Evolutionary conservation across 2,888 invertebrate species (phyloP), one percentile per base, ranked within the genome.

Genomic region (Crepidodera aurea): DNA sequence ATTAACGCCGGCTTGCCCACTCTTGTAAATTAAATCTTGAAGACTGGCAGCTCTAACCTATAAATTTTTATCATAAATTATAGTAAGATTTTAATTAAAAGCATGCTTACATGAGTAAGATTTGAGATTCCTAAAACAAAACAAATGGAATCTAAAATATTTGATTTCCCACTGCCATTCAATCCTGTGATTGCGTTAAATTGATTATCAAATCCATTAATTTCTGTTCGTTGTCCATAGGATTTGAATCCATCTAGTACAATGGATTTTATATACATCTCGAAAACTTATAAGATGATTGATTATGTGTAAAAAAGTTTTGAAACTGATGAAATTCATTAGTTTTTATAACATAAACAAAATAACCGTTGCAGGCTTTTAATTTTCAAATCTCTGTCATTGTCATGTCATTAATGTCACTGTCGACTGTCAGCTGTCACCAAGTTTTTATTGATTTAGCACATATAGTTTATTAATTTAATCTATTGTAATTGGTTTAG

Each of bases 181-280:
- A 98, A 83, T 0, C 98, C 99, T 10, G 98, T 98, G 56, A 99
- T 98, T 2, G 98, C 99, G 76, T 98, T 99, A 79, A 99, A 99
- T 80, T 93, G 88, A 0, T 87, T 87, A 83, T 99, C 98, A 78
- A 99, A 98, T 1, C 92, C 94, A 67, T 88, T 89, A 51, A 99
- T 88, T 82, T 95, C 95, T 0, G 96, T 95, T 69, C 94, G 85
- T 71, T 92, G 90, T 0, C 96, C 97, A 76, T 99, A 99, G 0
- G 98, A 98, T 82, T 99, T 99, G 79, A 99, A 99, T 44, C 99
- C 99, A 77, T 99, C 98, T 50, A 99, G 83, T 29, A 94, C 87
- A 72, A 98, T 90, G 1, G 91, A 90, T 80, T 96, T 98, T 48
- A 99, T 91, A 79, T 90, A 88, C 98, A 99, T 98, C 15, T 37